Evolutionary conservation across 2,113 vertebrate genomes (phyloP), one percentile per base, ranked within the genome.

Genomic region (Phrynocephalus versicolor): DNA sequence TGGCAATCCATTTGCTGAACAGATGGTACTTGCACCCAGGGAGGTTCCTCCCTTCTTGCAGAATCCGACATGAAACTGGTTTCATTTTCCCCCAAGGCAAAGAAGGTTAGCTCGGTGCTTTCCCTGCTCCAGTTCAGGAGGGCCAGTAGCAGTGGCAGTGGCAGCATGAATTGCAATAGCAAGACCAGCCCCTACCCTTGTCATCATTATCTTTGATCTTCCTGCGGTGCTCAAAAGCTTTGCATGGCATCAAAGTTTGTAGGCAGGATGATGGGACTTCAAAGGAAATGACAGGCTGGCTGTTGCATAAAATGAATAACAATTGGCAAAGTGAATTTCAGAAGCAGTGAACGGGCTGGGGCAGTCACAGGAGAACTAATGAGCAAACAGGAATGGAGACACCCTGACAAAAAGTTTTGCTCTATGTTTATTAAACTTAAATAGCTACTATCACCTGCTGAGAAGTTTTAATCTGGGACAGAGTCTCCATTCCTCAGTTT

Each of bases 141-240:
- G 62, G 30, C 78, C 45, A 35, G 30, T 14, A 70, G 41, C n/a
- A 69, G 78, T 60, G 37, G 45, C 45, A 51, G 45, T 51, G 45
- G 45, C 45, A 51, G 45, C 45, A 51, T 6, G 45, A 51, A 51
- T 5, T 6, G 45, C 45, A 51, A 10, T 10, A 51, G 10, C 45
- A 51, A 51, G 45, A 51, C 39, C n/a, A 79, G 14, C 78, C 65
- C 65, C 41, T 2, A 71, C 21, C 1, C 30, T 51, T 57, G 67
- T 71, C 39, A 67, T 81, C 21, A 35, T 55, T 82, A 6, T 12
- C 73, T 84, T 78, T 84, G 83, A 84, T n/a, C 64, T 58, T 69
- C 51, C 30, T 35, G 37, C 35, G 55, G n/a, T 35, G 23, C 45
- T 84, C 73, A 76, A 51, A 30, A 51, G 73, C 45, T 77, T 78